Evolutionary conservation across 2,888 invertebrate genomes (phyloP).

Genomic region (Epistrophella euchroma): DNA sequence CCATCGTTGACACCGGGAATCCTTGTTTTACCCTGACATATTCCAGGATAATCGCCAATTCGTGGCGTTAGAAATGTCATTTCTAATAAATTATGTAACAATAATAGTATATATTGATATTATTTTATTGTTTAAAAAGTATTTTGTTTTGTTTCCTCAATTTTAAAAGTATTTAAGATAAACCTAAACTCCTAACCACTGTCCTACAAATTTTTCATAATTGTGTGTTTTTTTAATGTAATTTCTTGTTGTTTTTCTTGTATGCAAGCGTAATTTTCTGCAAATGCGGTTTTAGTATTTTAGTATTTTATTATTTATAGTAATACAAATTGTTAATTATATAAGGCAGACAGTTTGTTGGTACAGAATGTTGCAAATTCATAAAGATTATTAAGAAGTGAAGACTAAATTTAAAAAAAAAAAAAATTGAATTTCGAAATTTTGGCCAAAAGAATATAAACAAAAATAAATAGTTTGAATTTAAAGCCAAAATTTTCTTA

Average conservation of each 20-base stretch:
- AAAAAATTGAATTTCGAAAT: not conserved
- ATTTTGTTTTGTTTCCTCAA: constrained; percentile 71
- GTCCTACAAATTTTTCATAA: constrained; percentile 18
- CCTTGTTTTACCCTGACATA: constrained; percentile 97
- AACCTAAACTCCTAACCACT: not conserved
- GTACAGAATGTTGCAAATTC: constrained; percentile 9
- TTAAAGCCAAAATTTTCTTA: not conserved
- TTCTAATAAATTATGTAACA: constrained; percentile 85
- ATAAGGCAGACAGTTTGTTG: constrained; percentile 5
- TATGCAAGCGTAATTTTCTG: constrained; percentile 7
- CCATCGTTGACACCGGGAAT: constrained; percentile 98
- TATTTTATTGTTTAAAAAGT: constrained; percentile 35
- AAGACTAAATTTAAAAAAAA: not conserved
- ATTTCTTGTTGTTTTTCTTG: not conserved
- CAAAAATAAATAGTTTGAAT: not conserved
- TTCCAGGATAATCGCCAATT: constrained; percentile 94
- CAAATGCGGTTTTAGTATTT: constrained; percentile 18
- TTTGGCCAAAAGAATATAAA: not conserved
- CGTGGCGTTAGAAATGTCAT: constrained; percentile 92
- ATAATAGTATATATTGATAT: constrained; percentile 31
- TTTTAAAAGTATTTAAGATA: constrained; percentile 27
- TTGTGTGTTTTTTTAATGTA: not conserved
- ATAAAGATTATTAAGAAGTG: constrained; percentile 6
- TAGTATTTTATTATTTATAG: not conserved
- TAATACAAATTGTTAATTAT: not conserved